Evolutionary conservation across 2,888 invertebrate species (phyloP), one percentile per base, ranked within the genome.

Genomic region (Orthosia gracilis): DNA sequence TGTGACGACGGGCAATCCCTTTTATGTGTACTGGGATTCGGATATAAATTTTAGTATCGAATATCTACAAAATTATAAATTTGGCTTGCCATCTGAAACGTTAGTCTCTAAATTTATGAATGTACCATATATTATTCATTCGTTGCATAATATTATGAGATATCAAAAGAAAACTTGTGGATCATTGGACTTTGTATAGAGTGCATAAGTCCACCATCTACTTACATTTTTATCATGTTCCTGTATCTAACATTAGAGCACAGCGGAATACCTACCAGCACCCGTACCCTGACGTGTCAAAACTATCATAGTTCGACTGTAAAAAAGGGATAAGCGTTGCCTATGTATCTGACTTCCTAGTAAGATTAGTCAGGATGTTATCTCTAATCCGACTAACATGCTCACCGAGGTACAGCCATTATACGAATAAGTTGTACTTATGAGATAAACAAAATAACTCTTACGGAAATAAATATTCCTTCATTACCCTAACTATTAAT

Each of bases 1-100:
- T 86, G 89, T 86, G 84, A 85, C 83, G 78, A 82, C 80, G 78
- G 87, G 79, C 84, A 78, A 82, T 85, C 82, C 82, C 73, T 84
- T 86, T 75, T 83, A 73, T 68, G 75, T 70, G 62, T 40, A 66
- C 68, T 71, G 61, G 61, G 77, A 75, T 74, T 66, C 13, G 59
- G 31, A 66, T 76, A 45, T 64, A 78, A 62, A 72, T 83, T 73
- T 73, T 74, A 72, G 54, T 69, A 72, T 73, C 55, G 75, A 62
- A 71, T 76, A 69, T 57, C 63, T 26, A 83, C 75, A 75, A 61
- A 61, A 83, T 62, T 75, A 69, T 52, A 65, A 55, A 64, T 45
- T 59, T 47, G 17, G 50, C 50, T 49, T 13, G 59, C n/a, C 40
- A 45, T 59, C 21, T 45, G 12, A 59, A 45, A 59, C n/a, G n/a